Base-by-base conservation (phyloP, 2,888 invertebrate genomes). In the Mylabris sibirica region DNA sequence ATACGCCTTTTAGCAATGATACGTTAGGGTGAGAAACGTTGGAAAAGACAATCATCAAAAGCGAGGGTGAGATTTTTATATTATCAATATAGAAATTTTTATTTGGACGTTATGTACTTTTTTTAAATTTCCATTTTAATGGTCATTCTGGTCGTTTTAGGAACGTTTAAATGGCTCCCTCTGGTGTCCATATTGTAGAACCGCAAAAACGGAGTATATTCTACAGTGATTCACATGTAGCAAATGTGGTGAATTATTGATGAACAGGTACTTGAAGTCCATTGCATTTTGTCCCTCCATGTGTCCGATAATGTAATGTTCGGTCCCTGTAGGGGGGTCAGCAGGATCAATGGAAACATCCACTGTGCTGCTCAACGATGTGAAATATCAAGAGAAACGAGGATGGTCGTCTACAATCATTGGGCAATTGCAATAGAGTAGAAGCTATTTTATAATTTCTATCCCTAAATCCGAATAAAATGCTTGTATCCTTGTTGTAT, bases 191-290 rank as follows among this genome's bases (percentile, higher is more conserved):
- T 49, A n/a, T 26, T 17, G 53, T 60, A 35, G 35, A 60, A 65
- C 57, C 57, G 20, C 65, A 44, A 35, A 49, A 59, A 61, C 62
- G 60, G 67, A 30, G 66, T 65, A 65, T 57, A 65, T 65, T 66
- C 62, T 41, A 63, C 61, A 60, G 78, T 80, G 80, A 80, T 78
- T 81, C 83, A 83, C 81, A 81, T 81, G 80, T 80, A 82, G 80
- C 82, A 81, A 81, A 84, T 78, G 77, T 79, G 78, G 82, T 84
- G 81, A 80, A 84, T 83, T 84, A 84, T 83, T 83, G 81, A 83
- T 84, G 84, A 83, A 81, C 82, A 83, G 83, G 84, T 83, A 84
- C 83, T 84, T 82, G 78, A 77, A 79, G 79, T 75, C 78, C 79
- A 78, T 77, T 76, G 79, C 79, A 78, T 68, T 68, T 65, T 49